Percentiles rank a stretch among this genome's conserved stretches.
phyloP scores from a whole-genome alignment of 1,140 invertebrate species.

The Maniola jurtina region DNA sequence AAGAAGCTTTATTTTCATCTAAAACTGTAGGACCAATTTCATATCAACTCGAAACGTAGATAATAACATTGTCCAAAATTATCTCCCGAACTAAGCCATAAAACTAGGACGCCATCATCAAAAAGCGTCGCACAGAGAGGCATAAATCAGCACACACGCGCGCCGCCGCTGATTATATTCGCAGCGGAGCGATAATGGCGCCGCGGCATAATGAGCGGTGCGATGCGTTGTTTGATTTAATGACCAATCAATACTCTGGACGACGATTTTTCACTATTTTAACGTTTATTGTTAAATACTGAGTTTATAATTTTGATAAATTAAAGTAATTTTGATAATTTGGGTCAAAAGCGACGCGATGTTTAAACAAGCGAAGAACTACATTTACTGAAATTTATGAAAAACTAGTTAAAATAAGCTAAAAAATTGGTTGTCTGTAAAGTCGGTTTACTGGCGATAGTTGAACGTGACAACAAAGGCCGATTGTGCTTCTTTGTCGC shows the following conservation, averaged over 20 bases:
- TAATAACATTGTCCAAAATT: constrained; percentile 8
- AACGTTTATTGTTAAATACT: not conserved
- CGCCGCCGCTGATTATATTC: constrained; percentile 44
- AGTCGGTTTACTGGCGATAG: too few species aligned
- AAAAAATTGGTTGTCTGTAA: too few species aligned
- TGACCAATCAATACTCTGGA: constrained; percentile 26
- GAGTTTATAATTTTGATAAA: not conserved
- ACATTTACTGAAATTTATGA: too few species aligned
- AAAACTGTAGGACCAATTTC: too few species aligned
- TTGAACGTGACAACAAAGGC: too few species aligned
- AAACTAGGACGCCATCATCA: constrained; percentile 44
- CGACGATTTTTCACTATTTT: not conserved
- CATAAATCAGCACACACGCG: constrained; percentile 46
- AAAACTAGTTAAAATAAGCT: too few species aligned
- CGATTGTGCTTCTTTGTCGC: too few species aligned
- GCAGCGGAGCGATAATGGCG: constrained; percentile 36
- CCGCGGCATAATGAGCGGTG: constrained; percentile 26
- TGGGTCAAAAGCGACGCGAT: too few species aligned
- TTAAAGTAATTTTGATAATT: too few species aligned
- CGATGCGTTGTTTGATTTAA: constrained; percentile 34
- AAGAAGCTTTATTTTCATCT: too few species aligned
- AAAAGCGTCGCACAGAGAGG: constrained; percentile 43
- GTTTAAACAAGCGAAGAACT: too few species aligned
- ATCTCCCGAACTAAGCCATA: constrained; percentile 31
- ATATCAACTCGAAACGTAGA: not conserved